Evolutionary conservation across 2,888 invertebrate species (phyloP), one percentile per base, ranked within the genome.

Genomic region (Cosmia pyralina): DNA sequence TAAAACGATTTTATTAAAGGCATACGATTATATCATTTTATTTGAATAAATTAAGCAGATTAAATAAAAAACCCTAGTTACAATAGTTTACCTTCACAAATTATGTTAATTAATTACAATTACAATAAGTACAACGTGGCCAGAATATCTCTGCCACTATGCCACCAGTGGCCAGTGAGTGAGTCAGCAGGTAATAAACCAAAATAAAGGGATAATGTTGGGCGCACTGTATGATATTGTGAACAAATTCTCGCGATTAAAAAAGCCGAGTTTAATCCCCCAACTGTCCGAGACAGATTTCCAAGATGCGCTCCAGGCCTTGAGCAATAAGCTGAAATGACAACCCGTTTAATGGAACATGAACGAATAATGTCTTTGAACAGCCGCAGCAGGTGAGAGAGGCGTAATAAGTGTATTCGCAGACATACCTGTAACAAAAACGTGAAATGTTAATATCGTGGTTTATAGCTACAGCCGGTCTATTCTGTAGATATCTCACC

Each of bases 401-500:
- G 41, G 97, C 97, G 94, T 97, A 98, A 94, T 97, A 98, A 69
- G 97, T 98, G 92, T 97, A 98, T 93, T 98, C 98, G 91, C 98
- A 98, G 5, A 98, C 94, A 91, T 97, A 98, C 92, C 98, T 97
- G 92, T 28, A 96, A 92, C 63, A 60, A 69, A 52, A 10, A 53
- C 28, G 28, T 28, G 1, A 28, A 28, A 28, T 28, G n/a, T n/a
- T n/a, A n/a, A n/a, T n/a, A n/a, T n/a, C n/a, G n/a, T n/a, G n/a
- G n/a, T n/a, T n/a, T n/a, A n/a, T n/a, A n/a, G n/a, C n/a, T n/a
- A n/a, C n/a, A n/a, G n/a, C n/a, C n/a, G n/a, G n/a, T n/a, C n/a
- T n/a, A n/a, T n/a, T n/a, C n/a, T n/a, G n/a, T n/a, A n/a, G n/a
- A n/a, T n/a, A n/a, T n/a, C n/a, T n/a, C n/a, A n/a, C n/a, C n/a